A percentile compares a stretch with the other conserved stretches of the same genome.
Evolutionary conservation across 2,113 vertebrate species (phyloP).

Genomic region (Perca fluviatilis): DNA sequence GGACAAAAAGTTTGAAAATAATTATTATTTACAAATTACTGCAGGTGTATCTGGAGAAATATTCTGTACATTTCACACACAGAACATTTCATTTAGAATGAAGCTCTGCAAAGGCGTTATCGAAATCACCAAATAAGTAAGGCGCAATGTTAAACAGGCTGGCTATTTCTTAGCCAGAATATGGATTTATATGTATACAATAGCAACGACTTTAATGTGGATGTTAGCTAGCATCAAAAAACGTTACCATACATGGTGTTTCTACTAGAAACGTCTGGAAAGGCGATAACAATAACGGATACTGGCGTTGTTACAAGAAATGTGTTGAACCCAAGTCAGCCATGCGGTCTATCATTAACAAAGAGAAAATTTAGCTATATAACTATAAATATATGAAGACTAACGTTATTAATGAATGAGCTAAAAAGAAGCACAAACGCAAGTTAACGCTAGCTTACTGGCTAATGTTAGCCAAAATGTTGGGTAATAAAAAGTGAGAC

Average conservation of each 20-base stretch:
- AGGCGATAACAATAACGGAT: not conserved
- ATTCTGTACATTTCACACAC: not conserved
- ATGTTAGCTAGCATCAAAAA: not conserved
- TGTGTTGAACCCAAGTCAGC: not conserved
- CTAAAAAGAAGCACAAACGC: slow-evolving; percentile 1
- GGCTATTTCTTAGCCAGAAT: not conserved
- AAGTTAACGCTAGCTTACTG: slow-evolving; percentile 48
- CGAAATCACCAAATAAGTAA: not conserved
- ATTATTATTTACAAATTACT: not conserved
- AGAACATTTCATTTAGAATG: not conserved
- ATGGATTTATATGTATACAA: not conserved
- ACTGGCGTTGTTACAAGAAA: not conserved
- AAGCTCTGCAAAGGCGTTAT: not conserved
- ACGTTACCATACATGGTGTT: not conserved
- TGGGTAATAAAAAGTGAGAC: not conserved
- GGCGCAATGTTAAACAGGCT: not conserved
- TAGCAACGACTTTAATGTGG: not conserved
- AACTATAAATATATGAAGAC: not conserved
- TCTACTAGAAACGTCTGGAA: slow-evolving; percentile 60
- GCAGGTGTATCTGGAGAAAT: not conserved
- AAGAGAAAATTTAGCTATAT: not conserved
- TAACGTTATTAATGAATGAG: not conserved
- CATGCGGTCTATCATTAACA: not conserved
- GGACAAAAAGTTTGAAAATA: not conserved
- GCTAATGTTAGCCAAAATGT: slow-evolving; percentile 44